Evolutionary conservation across 1,140 invertebrate species (phyloP).

Genomic region (Euura saliciscinereae): DNA sequence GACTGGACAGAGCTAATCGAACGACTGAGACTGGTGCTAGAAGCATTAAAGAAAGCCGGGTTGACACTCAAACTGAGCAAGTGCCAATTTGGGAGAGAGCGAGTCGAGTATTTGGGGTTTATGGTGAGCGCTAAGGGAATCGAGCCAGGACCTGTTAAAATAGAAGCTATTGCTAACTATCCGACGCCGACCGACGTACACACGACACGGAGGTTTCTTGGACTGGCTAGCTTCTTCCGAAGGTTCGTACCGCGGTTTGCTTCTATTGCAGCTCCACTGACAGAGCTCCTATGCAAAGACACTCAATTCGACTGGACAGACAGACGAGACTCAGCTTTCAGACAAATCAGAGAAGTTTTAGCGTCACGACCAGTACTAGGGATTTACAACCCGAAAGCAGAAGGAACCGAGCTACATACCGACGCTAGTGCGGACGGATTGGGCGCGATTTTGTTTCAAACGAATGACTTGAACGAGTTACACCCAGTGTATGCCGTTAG

Average conservation of each 20-base stretch:
- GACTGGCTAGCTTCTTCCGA: slow-evolving; percentile 27
- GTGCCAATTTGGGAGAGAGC: slow-evolving; percentile 32
- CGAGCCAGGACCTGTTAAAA: slow-evolving; percentile 27
- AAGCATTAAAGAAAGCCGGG: slow-evolving; percentile 24
- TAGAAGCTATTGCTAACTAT: slow-evolving; percentile 28
- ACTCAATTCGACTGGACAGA: slow-evolving; percentile 19
- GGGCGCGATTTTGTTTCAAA: slow-evolving; percentile 33
- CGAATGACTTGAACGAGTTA: neutral
- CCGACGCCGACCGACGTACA: slow-evolving; percentile 31
- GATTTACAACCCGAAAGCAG: slow-evolving; percentile 24
- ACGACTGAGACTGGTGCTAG: slow-evolving; percentile 38
- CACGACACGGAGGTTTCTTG: slow-evolving; percentile 38
- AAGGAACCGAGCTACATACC: slow-evolving; percentile 40
- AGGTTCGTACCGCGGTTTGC: no score
- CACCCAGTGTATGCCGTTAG: slow-evolving; percentile 30
- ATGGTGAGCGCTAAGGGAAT: slow-evolving; percentile 26
- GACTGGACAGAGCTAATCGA: slow-evolving; percentile 44
- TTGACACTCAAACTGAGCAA: slow-evolving; percentile 37
- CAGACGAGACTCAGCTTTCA: neutral
- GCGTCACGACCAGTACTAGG: slow-evolving; percentile 28
- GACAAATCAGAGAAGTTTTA: slow-evolving; percentile 5
- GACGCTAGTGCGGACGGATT: slow-evolving; percentile 40
- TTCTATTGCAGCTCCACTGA: slow-evolving; percentile 15
- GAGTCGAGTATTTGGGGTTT: slow-evolving; percentile 33
- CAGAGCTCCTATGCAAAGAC: slow-evolving; percentile 22